These are phyloP conservation scores for Ascaphus truei DNA, from an alignment of 2,113 vertebrate species.

Conservation along the genomic window DNA sequence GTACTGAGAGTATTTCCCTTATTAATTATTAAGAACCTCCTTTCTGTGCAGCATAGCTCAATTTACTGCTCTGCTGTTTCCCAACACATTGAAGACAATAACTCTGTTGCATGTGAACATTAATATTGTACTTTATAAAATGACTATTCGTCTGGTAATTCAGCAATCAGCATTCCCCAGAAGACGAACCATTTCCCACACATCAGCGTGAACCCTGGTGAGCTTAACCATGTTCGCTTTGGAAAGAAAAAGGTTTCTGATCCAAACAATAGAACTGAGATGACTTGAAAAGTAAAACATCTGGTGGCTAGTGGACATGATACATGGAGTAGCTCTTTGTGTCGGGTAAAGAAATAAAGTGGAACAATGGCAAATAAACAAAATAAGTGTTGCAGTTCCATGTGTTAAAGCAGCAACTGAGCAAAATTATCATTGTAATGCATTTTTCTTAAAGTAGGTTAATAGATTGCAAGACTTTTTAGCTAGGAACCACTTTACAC, in stretches of 20 bases:
- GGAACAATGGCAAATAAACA: no score
- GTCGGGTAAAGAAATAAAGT: no score
- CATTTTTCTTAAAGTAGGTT: no score
- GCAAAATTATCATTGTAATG: no score
- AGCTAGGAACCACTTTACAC: no score
- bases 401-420: no score
- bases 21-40: slow-evolving; percentile 25
- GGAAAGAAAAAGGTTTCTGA: background rate
- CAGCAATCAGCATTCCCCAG: slow-evolving; percentile 22
- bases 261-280: slow-evolving; percentile 1
- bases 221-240: slow-evolving; percentile 10
- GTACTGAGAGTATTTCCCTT: background rate
- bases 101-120: slow-evolving; percentile 14
- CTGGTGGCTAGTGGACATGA: background rate
- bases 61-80: slow-evolving; percentile 19
- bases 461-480: no score
- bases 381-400: no score
- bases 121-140: slow-evolving; percentile 33
- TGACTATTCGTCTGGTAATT: slow-evolving; percentile 29
- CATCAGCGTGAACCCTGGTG: background rate
- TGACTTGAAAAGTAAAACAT: background rate
- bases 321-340: background rate
- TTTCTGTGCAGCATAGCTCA: background rate
- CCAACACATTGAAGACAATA: slow-evolving; percentile 30
- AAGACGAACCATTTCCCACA: slow-evolving; percentile 8